A percentile compares a stretch with the other conserved stretches of the same genome.
Conservation (phyloP, 2,888 invertebrate genomes). For the Macrosiphum euphorbiae region DNA sequence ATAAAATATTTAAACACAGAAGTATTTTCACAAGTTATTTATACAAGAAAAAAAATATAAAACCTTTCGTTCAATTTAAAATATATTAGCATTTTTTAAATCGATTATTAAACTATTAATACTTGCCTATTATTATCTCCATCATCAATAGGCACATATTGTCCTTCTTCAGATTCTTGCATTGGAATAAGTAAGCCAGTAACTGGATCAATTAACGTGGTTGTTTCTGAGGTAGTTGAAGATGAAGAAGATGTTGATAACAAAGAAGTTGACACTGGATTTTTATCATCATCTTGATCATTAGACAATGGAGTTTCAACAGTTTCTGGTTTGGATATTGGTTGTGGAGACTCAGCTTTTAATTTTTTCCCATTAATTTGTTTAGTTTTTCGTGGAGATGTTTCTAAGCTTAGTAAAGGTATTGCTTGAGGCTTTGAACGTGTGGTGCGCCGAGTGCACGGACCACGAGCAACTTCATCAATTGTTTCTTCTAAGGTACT, state of each 20-base stretch:
- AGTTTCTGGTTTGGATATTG: slow-evolving; percentile 48
- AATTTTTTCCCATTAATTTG: slow-evolving; percentile 56
- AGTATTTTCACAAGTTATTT: neutral
- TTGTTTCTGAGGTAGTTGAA: slow-evolving; percentile 73
- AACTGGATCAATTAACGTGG: slow-evolving; percentile 81
- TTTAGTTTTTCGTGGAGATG: slow-evolving; percentile 57
- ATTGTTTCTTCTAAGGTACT: slow-evolving; percentile 89
- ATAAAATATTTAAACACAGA: neutral
- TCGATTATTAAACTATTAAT: neutral
- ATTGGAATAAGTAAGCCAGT: slow-evolving; percentile 80
- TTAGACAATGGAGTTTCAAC: neutral
- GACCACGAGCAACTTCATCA: slow-evolving; percentile 79
- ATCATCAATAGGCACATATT: slow-evolving; percentile 74
- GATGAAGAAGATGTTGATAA: slow-evolving; percentile 65
- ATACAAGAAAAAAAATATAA: neutral
- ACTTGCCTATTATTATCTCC: slow-evolving; percentile 28
- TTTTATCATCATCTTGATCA: slow-evolving; percentile 55
- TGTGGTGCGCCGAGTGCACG: slow-evolving; percentile 54
- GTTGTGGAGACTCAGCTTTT: slow-evolving; percentile 63
- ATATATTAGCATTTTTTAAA: neutral
- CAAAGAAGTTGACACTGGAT: slow-evolving; percentile 55
- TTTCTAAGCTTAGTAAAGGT: slow-evolving; percentile 57
- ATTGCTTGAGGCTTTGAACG: slow-evolving; percentile 51
- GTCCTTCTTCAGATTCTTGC: slow-evolving; percentile 80
- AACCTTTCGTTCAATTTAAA: neutral